Evolutionary conservation across 2,797 vertebrate genomes (phyloP).

Genomic region (Lacerta bilineata): DNA sequence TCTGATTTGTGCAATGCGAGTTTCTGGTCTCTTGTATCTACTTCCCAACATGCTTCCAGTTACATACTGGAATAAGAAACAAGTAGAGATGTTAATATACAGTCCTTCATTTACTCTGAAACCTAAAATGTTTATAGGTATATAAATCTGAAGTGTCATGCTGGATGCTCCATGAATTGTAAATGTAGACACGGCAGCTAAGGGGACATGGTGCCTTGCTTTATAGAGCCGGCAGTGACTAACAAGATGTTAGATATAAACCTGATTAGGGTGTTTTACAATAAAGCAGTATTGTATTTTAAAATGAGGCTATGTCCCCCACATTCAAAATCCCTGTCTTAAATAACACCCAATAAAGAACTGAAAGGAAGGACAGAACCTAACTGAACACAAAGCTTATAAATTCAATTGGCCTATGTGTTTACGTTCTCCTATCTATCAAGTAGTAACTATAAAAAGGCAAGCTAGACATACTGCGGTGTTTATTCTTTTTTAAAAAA

Average conservation of each 20-base stretch:
- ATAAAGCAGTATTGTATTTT: conserved; percentile 3
- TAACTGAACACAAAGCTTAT: background rate
- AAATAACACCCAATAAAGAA: conserved; percentile 13
- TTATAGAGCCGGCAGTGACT: conserved; percentile 6
- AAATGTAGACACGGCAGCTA: background rate
- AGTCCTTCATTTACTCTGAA: conserved; percentile 19
- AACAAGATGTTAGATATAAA: background rate
- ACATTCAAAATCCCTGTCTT: background rate
- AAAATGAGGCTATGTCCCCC: background rate
- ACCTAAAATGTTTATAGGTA: conserved; percentile 4
- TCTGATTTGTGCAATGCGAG: background rate
- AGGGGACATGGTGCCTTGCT: background rate
- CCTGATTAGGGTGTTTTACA: conserved; percentile 2
- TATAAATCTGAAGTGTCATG: conserved; percentile 11
- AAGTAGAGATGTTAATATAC: background rate
- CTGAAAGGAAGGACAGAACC: background rate
- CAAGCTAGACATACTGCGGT: background rate
- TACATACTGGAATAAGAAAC: background rate
- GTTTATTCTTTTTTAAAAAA: background rate
- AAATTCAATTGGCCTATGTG: background rate
- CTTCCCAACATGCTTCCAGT: background rate
- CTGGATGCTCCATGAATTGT: conserved; percentile 7
- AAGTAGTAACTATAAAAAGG: background rate
- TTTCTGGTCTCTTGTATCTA: background rate
- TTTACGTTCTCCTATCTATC: background rate